Conservation (phyloP, 2,888 invertebrate genomes). For the Yponomeuta plumbellus region DNA sequence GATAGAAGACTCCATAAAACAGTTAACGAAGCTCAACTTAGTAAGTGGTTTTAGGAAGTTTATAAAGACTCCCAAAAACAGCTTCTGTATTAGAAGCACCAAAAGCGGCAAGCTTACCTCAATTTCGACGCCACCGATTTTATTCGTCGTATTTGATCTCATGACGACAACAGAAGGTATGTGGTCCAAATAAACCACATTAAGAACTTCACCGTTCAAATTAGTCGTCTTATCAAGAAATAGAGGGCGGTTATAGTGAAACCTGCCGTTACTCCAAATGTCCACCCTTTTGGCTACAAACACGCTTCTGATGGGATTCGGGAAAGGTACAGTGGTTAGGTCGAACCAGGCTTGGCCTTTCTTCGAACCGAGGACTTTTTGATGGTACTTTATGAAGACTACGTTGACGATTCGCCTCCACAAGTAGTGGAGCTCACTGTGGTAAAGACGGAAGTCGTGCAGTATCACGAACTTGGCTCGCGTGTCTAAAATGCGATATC, state of each 20-base stretch:
- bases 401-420: slow-evolving; percentile 88
- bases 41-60: not conserved
- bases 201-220: slow-evolving; percentile 75
- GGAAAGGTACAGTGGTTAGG: slow-evolving; percentile 84
- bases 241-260: slow-evolving; percentile 68
- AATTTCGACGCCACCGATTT: slow-evolving; percentile 80
- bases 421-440: slow-evolving; percentile 79
- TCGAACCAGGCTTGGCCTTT: slow-evolving; percentile 79
- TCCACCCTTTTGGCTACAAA: slow-evolving; percentile 80
- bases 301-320: slow-evolving; percentile 73
- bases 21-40: not conserved
- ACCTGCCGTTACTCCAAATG: slow-evolving; percentile 80
- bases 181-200: slow-evolving; percentile 81
- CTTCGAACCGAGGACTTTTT: slow-evolving; percentile 34
- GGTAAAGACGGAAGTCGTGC: slow-evolving; percentile 81
- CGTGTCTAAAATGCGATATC: slow-evolving; percentile 82
- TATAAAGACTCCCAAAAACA: not conserved
- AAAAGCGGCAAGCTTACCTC: slow-evolving; percentile 67
- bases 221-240: slow-evolving; percentile 78
- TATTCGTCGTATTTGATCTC: slow-evolving; percentile 51
- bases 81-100: not conserved
- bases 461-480: slow-evolving; percentile 83
- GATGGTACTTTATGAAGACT: slow-evolving; percentile 80
- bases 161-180: slow-evolving; percentile 78
- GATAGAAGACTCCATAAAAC: not conserved